Conservation (phyloP, 2,888 invertebrate species). For the Drosophila nr. perissopoda region DNA sequence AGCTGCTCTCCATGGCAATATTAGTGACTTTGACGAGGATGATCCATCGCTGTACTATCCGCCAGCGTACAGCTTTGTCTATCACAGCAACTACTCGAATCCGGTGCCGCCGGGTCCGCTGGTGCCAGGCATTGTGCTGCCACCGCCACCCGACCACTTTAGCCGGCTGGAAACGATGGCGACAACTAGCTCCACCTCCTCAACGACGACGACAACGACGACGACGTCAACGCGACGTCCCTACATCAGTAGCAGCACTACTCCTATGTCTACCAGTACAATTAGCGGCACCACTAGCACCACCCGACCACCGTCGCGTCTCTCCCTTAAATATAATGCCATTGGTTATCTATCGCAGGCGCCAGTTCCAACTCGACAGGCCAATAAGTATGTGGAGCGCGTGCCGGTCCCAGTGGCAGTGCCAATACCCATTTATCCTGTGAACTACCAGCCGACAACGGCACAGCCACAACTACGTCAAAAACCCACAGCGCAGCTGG, state of each 20-base stretch:
- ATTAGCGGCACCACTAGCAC: conserved; percentile 39
- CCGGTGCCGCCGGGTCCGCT: conserved; percentile 93
- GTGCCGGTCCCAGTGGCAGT: conserved; percentile 81
- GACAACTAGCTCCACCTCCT: conserved; percentile 76
- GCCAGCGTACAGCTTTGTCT: conserved; percentile 95
- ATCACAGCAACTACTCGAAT: conserved; percentile 91
- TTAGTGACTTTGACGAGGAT: conserved; percentile 94
- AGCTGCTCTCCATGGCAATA: conserved; percentile 86
- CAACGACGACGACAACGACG: conserved; percentile 78
- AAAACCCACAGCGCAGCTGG: conserved; percentile 36
- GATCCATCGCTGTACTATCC: conserved; percentile 96
- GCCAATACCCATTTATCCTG: conserved; percentile 78
- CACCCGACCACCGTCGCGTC: conserved; percentile 67
- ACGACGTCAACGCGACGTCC: conserved; percentile 78
- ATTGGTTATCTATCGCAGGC: conserved; percentile 86
- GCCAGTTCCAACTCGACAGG: conserved; percentile 61
- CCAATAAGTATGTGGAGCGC: conserved; percentile 62
- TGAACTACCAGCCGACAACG: conserved; percentile 69
- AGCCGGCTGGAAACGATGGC: conserved; percentile 87
- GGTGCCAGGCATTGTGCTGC: conserved; percentile 94
- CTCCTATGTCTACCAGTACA: conserved; percentile 70
- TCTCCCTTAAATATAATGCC: conserved; percentile 68
- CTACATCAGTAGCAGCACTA: conserved; percentile 74
- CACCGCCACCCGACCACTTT: conserved; percentile 95
- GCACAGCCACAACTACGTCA: conserved; percentile 58